Evolutionary conservation across 2,888 invertebrate species (phyloP).

Genomic region (Drosophila pseudotakahashii): DNA sequence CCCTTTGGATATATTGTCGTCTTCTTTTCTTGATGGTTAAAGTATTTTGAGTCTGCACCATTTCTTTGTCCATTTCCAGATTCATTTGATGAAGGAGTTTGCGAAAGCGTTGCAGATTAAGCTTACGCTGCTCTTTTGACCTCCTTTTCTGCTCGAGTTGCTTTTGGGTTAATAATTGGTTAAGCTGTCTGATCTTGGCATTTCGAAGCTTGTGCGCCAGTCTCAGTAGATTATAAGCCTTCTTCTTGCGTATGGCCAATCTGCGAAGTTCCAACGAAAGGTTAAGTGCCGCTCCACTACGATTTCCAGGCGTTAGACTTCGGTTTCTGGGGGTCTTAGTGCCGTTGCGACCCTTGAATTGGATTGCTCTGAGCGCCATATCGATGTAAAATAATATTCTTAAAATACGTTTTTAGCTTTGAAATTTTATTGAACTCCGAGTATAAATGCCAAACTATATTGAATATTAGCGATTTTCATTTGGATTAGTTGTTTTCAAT

Average conservation of each 20-base stretch:
- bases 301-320: not conserved
- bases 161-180: not conserved
- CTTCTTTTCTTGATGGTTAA: not conserved
- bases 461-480: not conserved
- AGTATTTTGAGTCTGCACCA: not conserved
- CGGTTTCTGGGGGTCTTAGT: not conserved
- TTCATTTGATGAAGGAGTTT: not conserved
- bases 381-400: not conserved
- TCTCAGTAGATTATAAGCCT: not conserved
- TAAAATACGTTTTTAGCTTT: not conserved
- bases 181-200: not conserved
- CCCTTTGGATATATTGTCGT: not conserved
- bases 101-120: not conserved
- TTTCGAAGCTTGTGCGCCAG: not conserved
- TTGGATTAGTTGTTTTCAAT: not conserved
- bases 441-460: slow-evolving; percentile 1
- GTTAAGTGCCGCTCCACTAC: not conserved
- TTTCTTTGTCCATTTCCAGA: not conserved
- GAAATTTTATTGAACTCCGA: not conserved
- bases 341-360: not conserved
- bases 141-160: not conserved
- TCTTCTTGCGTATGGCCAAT: not conserved
- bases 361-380: not conserved
- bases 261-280: not conserved
- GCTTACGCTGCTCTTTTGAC: not conserved